phyloP scores from a whole-genome alignment of 2,888 invertebrate genomes.

The Drosophila parthenogenetica region DNA sequence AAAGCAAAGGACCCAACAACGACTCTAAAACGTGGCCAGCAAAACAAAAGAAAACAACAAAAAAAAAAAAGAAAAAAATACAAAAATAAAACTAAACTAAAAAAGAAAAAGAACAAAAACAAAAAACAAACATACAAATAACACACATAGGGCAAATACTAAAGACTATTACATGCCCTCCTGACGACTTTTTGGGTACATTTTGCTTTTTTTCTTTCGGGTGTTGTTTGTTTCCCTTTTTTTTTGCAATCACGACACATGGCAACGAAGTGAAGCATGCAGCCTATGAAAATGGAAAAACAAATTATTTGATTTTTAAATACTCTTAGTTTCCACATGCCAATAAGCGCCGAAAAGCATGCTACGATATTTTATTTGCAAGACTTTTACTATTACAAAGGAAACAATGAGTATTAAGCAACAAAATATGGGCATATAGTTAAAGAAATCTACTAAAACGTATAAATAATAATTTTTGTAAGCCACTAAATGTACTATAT shows the following conservation, averaged over 20 bases:
- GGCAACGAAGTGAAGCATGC: slow-evolving; percentile 31
- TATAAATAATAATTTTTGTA: too few species aligned
- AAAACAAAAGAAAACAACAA: slow-evolving; percentile 50
- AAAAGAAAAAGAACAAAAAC: slow-evolving; percentile 13
- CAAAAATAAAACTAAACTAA: slow-evolving; percentile 17
- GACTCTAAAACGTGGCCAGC: slow-evolving; percentile 60
- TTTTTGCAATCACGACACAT: slow-evolving; percentile 34
- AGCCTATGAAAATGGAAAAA: slow-evolving; percentile 8
- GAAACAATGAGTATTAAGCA: too few species aligned
- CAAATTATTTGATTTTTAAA: slow-evolving; percentile 27
- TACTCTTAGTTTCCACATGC: background rate
- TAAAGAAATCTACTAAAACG: too few species aligned
- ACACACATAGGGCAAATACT: slow-evolving; percentile 45
- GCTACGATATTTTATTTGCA: too few species aligned
- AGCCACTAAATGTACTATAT: too few species aligned
- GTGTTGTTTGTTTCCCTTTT: background rate
- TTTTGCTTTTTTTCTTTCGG: slow-evolving; percentile 14
- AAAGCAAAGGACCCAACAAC: slow-evolving; percentile 39
- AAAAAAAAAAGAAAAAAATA: slow-evolving; percentile 20
- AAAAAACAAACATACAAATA: slow-evolving; percentile 37
- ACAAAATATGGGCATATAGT: too few species aligned
- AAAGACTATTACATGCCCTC: slow-evolving; percentile 52
- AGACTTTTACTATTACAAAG: too few species aligned
- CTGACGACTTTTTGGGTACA: slow-evolving; percentile 18
- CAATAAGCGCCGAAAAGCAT: too few species aligned